These are phyloP conservation scores for Merodon equestris DNA, from an alignment of 2,888 invertebrate genomes.

Conservation along the genomic window DNA sequence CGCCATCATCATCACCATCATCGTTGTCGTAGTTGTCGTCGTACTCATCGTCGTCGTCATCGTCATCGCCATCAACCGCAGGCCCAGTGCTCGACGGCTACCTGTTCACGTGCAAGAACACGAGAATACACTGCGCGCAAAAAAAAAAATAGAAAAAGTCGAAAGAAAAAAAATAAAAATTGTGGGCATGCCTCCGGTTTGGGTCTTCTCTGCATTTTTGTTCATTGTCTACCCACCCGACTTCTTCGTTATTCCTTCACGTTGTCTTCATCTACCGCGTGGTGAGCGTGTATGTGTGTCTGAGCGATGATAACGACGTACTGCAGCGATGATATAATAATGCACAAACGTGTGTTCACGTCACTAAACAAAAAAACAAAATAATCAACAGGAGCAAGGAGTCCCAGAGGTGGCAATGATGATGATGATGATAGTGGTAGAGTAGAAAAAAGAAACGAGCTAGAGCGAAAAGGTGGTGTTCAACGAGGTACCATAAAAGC, in stretches of 20 bases:
- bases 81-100: slow-evolving; percentile 29
- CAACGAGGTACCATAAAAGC: slow-evolving; percentile 22
- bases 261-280: slow-evolving; percentile 10
- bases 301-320: slow-evolving; percentile 57
- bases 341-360: slow-evolving; percentile 55
- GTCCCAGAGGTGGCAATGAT: not conserved
- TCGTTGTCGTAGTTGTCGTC: slow-evolving; percentile 16
- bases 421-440: too few relatives aligned
- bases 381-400: not conserved
- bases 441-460: too few relatives aligned
- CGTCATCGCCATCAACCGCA: slow-evolving; percentile 26
- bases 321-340: slow-evolving; percentile 62
- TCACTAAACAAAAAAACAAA: slow-evolving; percentile 10
- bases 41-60: slow-evolving; percentile 15
- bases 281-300: not conserved
- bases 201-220: slow-evolving; percentile 30
- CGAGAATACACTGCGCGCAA: slow-evolving; percentile 42
- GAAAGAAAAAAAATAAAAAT: slow-evolving; percentile 27
- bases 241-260: slow-evolving; percentile 18
- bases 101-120: slow-evolving; percentile 63
- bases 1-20: slow-evolving; percentile 26
- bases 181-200: slow-evolving; percentile 53
- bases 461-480: too few relatives aligned
- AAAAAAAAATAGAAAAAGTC: slow-evolving; percentile 6
- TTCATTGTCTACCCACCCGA: slow-evolving; percentile 20